phyloP scores from a whole-genome alignment of 2,888 invertebrate genomes.

The Apamea sordens region DNA sequence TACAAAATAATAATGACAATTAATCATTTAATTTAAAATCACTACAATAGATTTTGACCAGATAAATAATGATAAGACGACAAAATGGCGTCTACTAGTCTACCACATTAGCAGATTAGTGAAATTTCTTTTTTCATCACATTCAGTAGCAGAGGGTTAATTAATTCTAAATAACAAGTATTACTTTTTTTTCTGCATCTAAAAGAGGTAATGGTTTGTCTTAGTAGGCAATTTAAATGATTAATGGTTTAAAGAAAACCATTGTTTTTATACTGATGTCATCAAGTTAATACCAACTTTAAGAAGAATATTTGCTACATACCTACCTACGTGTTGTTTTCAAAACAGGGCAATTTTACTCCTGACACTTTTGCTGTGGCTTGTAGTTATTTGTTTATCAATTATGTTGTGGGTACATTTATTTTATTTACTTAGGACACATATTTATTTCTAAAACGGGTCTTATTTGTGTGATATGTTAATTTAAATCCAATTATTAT shows the following conservation, averaged over 20 bases:
- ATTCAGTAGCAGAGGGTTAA: no score
- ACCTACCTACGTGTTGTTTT: conserved; percentile 24
- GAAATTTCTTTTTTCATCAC: no score
- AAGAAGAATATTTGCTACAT: conserved; percentile 9
- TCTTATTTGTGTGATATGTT: neutral
- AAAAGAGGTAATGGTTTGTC: neutral
- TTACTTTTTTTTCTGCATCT: no score
- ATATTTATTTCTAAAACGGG: neutral
- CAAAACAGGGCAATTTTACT: conserved; percentile 11
- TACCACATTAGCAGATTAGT: no score
- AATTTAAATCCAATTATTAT: neutral
- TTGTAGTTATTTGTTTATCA: neutral
- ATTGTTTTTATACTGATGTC: conserved; percentile 1
- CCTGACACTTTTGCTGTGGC: neutral
- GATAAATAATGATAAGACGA: no score
- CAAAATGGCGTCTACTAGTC: no score
- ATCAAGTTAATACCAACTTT: neutral
- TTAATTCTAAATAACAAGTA: neutral
- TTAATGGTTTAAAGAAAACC: neutral
- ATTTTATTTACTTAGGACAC: neutral
- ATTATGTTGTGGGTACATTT: neutral
- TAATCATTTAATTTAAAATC: no score
- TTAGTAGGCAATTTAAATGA: neutral
- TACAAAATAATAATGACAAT: no score
- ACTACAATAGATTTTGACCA: no score